These are phyloP conservation scores for Chrysocyon brachyurus DNA, from an alignment of 2,797 vertebrate genomes.

Conservation along the genomic window DNA sequence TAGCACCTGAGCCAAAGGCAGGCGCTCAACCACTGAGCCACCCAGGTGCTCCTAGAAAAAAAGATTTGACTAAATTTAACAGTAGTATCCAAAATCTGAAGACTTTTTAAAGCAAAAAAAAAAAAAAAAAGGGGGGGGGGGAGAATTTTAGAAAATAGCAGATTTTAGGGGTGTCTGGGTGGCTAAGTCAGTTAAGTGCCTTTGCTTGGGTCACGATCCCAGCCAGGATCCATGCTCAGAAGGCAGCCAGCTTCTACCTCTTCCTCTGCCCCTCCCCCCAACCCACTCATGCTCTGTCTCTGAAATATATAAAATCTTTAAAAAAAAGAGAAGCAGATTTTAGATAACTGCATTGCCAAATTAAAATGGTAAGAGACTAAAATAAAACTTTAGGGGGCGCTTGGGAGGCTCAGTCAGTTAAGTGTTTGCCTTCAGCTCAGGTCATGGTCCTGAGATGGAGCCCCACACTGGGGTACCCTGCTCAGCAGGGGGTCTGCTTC, in stretches of 20 bases:
- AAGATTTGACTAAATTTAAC: slow-evolving; percentile 11
- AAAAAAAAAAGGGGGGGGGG: not conserved
- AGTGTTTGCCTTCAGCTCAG: too few relatives aligned
- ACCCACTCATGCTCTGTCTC: not conserved
- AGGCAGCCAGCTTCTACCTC: not conserved
- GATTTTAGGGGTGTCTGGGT: not conserved
- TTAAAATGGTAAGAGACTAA: not conserved
- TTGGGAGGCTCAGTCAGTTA: too few relatives aligned
- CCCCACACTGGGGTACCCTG: too few relatives aligned
- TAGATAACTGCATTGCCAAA: not conserved
- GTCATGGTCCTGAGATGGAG: too few relatives aligned
- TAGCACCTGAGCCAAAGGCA: too few relatives aligned
- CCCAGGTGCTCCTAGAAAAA: not conserved
- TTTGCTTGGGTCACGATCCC: not conserved
- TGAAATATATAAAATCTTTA: not conserved
- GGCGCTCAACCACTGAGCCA: too few relatives aligned
- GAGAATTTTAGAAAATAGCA: not conserved
- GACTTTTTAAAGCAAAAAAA: not conserved
- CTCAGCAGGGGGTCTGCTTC: too few relatives aligned
- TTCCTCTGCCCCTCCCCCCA: not conserved
- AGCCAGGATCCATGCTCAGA: not conserved
- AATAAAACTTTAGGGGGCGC: not conserved
- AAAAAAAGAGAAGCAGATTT: not conserved
- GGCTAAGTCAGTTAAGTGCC: not conserved
- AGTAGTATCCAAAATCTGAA: slow-evolving; percentile 3